These are phyloP conservation scores for Sympetrum striolatum DNA, from an alignment of 2,888 invertebrate genomes.

Conservation along the genomic window DNA sequence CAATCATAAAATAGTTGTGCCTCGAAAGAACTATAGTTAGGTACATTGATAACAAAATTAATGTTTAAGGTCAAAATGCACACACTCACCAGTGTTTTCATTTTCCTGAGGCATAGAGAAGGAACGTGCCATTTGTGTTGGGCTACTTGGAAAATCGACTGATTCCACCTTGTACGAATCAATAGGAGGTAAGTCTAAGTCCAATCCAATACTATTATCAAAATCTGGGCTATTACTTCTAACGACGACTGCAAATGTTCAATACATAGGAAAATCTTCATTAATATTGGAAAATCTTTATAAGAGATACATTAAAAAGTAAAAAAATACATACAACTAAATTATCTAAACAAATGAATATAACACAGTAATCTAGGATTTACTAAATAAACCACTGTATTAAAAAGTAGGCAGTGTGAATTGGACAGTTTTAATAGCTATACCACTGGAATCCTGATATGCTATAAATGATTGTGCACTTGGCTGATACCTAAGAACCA, in stretches of 20 bases:
- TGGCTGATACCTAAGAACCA: too few species aligned
- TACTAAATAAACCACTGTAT: too few species aligned
- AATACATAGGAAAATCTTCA: background rate
- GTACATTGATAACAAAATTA: too few species aligned
- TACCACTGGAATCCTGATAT: too few species aligned
- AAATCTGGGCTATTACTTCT: constrained; percentile 9
- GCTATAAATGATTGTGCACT: too few species aligned
- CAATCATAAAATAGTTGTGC: too few species aligned
- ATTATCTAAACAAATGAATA: too few species aligned
- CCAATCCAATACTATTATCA: constrained; percentile 7
- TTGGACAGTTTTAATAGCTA: too few species aligned
- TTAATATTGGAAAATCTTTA: background rate
- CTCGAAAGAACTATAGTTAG: too few species aligned
- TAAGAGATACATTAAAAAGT: background rate
- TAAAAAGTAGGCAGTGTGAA: too few species aligned
- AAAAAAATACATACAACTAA: too few species aligned
- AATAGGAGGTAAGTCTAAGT: constrained; percentile 5
- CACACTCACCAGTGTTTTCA: background rate
- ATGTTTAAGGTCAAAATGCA: background rate
- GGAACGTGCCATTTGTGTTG: constrained; percentile 61
- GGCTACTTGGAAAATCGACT: constrained; percentile 67
- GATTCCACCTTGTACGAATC: constrained; percentile 45
- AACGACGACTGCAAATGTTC: background rate
- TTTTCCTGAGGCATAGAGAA: constrained; percentile 36
- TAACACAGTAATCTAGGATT: too few species aligned